Percentiles rank a stretch among this genome's conserved stretches.
Conservation (phyloP, 1,140 invertebrate genomes). For the Pachyrhynchus sulphureomaculatus region DNA sequence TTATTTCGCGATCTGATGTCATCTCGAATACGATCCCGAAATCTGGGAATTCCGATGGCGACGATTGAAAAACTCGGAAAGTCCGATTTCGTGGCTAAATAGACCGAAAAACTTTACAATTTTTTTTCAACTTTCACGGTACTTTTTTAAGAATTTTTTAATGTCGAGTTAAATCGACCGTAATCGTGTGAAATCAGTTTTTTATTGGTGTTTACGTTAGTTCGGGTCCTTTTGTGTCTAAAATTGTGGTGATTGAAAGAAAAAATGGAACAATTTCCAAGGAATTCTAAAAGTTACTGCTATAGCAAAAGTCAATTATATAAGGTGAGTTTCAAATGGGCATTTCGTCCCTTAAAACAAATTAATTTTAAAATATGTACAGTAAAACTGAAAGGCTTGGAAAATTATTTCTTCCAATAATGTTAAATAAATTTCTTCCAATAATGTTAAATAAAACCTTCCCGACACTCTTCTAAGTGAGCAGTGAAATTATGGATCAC, state of each 20-base stretch:
- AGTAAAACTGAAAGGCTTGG: too few species aligned
- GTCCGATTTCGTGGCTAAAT: constrained; percentile 5
- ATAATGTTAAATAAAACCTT: too few species aligned
- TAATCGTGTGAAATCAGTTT: background rate
- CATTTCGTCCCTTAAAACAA: too few species aligned
- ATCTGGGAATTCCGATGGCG: constrained; percentile 24
- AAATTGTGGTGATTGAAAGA: background rate
- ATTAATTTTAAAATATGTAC: too few species aligned
- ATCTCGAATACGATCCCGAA: constrained; percentile 14
- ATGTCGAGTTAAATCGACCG: background rate
- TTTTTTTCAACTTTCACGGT: background rate
- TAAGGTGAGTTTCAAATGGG: background rate
- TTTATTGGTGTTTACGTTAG: background rate
- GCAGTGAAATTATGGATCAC: too few species aligned
- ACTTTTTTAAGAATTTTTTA: constrained; percentile 1
- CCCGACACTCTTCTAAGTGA: too few species aligned
- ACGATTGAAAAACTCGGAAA: background rate
- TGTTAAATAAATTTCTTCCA: too few species aligned
- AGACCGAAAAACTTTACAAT: constrained; percentile 2
- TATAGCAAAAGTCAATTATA: constrained; percentile 1
- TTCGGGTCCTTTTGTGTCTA: background rate
- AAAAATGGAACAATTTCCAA: background rate
- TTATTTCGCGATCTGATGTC: constrained; percentile 42
- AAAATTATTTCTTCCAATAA: too few species aligned
- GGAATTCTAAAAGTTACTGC: background rate